These are phyloP conservation scores for Philereme vetulata DNA, from an alignment of 2,888 invertebrate species.

Conservation along the genomic window DNA sequence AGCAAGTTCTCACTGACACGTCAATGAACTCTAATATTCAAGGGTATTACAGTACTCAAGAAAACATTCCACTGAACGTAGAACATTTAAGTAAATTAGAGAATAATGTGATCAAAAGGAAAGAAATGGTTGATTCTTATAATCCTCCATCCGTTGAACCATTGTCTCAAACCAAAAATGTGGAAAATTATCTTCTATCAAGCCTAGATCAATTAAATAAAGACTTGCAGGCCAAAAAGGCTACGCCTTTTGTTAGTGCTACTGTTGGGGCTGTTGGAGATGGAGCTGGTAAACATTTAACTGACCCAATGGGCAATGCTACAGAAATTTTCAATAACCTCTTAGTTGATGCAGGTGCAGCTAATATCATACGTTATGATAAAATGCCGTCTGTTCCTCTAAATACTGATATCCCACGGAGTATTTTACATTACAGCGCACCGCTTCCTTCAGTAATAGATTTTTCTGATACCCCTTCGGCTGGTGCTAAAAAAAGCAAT, in stretches of 20 bases:
- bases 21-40: constrained; percentile 16
- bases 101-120: constrained; percentile 11
- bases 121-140: constrained; percentile 14
- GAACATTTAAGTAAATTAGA: constrained; percentile 12
- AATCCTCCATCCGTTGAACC: constrained; percentile 13
- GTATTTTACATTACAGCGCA: constrained; percentile 11
- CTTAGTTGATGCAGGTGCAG: not conserved
- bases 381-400: not conserved
- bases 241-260: constrained; percentile 6
- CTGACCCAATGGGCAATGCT: constrained; percentile 4
- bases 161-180: constrained; percentile 2
- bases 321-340: constrained; percentile 11
- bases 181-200: constrained; percentile 2
- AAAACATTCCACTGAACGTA: constrained; percentile 30
- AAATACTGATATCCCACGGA: constrained; percentile 1
- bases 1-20: constrained; percentile 16
- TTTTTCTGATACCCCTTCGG: constrained; percentile 30
- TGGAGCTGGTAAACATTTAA: constrained; percentile 6
- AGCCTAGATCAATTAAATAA: constrained; percentile 2
- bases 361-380: constrained; percentile 1
- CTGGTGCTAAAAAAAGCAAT: constrained; percentile 9
- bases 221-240: not conserved
- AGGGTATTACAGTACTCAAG: constrained; percentile 18
- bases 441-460: constrained; percentile 28
- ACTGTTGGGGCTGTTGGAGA: constrained; percentile 23